These are phyloP conservation scores for Puma concolor DNA, from an alignment of 2,113 vertebrate genomes.

Conservation along the genomic window DNA sequence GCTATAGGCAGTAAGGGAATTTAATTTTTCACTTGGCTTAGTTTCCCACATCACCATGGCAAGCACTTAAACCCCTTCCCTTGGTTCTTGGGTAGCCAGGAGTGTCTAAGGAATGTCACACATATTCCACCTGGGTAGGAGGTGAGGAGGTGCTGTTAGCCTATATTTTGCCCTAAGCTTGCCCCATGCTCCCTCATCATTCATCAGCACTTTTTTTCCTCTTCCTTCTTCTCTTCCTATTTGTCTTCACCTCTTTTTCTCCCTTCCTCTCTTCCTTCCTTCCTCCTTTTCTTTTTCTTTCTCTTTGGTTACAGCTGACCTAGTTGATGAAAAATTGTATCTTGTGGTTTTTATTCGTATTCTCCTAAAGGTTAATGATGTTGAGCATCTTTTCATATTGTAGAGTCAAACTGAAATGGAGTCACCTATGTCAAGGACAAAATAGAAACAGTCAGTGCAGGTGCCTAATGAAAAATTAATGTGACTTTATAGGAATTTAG, in stretches of 20 bases:
- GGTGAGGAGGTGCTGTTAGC: too few species aligned
- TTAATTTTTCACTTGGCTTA: too few species aligned
- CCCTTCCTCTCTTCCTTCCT: not conserved
- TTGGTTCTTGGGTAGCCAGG: too few species aligned
- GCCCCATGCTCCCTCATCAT: too few species aligned
- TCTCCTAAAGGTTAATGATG: not conserved
- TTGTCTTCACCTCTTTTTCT: not conserved
- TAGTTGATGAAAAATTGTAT: not conserved
- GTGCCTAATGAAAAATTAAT: not conserved
- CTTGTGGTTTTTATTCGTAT: not conserved
- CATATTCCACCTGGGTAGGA: too few species aligned
- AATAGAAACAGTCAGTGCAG: not conserved
- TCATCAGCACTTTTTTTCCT: not conserved
- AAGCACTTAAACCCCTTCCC: too few species aligned
- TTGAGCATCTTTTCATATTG: not conserved
- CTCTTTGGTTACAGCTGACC: not conserved
- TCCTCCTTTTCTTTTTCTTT: not conserved
- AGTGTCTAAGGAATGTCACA: too few species aligned
- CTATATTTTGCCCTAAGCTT: too few species aligned
- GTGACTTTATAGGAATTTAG: not conserved
- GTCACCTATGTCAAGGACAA: not conserved
- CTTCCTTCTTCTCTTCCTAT: not conserved
- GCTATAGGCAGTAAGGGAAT: too few species aligned
- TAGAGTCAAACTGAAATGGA: not conserved
- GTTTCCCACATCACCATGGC: too few species aligned